Percentiles rank a stretch among this genome's conserved stretches.
These are phyloP conservation scores for Dioctria linearis DNA, from an alignment of 2,888 invertebrate genomes.

Conservation along the genomic window DNA sequence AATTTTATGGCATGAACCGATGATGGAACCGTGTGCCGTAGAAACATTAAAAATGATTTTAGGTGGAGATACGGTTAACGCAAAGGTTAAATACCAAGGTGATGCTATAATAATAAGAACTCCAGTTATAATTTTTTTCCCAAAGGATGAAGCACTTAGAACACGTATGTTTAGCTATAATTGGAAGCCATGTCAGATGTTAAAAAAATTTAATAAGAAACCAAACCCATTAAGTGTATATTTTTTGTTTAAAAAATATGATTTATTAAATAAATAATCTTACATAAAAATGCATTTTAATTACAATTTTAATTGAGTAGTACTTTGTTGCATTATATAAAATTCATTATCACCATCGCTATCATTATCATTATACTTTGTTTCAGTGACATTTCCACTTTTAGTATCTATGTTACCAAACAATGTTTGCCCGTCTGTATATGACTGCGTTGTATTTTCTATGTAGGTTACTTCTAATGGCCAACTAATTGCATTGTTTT, in stretches of 20 bases:
- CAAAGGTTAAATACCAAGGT: slow-evolving; percentile 53
- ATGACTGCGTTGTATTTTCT: too few relatives aligned
- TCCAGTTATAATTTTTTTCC: slow-evolving; percentile 53
- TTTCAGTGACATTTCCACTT: too few relatives aligned
- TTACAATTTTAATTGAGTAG: too few relatives aligned
- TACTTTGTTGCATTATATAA: too few relatives aligned
- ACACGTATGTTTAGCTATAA: not conserved
- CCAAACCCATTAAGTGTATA: not conserved
- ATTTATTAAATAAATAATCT: not conserved
- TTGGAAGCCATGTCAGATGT: not conserved
- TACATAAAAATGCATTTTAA: too few relatives aligned
- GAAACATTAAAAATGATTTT: not conserved
- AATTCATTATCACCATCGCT: too few relatives aligned
- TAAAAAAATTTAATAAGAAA: not conserved
- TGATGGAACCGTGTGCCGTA: not conserved
- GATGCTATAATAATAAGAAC: slow-evolving; percentile 54
- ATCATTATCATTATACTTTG: too few relatives aligned
- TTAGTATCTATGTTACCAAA: too few relatives aligned
- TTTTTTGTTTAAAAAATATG: not conserved
- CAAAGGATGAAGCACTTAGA: slow-evolving; percentile 48
- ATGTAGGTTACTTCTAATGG: too few relatives aligned
- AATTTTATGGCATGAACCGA: slow-evolving; percentile 12
- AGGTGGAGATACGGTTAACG: slow-evolving; percentile 35
- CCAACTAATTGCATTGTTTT: too few relatives aligned
- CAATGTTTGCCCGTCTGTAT: too few relatives aligned